A percentile compares a stretch with the other conserved stretches of the same genome.
Conservation (phyloP, 2,888 invertebrate species). For the Agriopis marginaria region DNA sequence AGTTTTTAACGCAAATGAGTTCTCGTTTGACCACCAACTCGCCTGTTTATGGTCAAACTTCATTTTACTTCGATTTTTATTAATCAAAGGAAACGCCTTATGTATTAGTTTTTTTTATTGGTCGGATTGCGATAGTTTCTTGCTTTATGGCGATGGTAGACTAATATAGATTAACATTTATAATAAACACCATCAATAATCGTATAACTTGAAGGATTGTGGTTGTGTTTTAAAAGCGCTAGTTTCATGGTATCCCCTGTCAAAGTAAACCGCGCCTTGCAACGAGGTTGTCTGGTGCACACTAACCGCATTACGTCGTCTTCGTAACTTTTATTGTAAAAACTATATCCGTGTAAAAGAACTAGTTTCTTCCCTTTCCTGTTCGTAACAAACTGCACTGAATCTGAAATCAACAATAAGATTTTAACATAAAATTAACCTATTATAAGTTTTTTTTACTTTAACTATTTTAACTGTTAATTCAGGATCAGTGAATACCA, state of each 20-base stretch:
- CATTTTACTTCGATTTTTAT: too few species aligned
- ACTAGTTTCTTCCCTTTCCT: slow-evolving; percentile 30
- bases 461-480: too few species aligned
- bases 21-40: too few species aligned
- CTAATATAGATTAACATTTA: background rate
- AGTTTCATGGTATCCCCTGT: background rate
- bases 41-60: too few species aligned
- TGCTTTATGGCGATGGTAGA: too few species aligned
- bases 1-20: too few species aligned
- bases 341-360: slow-evolving; percentile 31
- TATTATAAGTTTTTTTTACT: too few species aligned
- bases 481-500: too few species aligned
- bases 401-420: slow-evolving; percentile 3
- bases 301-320: background rate
- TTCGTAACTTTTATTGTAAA: slow-evolving; percentile 17
- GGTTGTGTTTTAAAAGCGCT: background rate
- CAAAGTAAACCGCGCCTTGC: background rate
- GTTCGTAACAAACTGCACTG: slow-evolving; percentile 16
- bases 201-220: background rate
- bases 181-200: slow-evolving; percentile 6
- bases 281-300: background rate
- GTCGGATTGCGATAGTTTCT: too few species aligned
- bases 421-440: too few species aligned
- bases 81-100: too few species aligned
- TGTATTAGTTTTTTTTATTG: too few species aligned